Conservation (phyloP, 1,140 invertebrate species). For the Drosophila repleta region DNA sequence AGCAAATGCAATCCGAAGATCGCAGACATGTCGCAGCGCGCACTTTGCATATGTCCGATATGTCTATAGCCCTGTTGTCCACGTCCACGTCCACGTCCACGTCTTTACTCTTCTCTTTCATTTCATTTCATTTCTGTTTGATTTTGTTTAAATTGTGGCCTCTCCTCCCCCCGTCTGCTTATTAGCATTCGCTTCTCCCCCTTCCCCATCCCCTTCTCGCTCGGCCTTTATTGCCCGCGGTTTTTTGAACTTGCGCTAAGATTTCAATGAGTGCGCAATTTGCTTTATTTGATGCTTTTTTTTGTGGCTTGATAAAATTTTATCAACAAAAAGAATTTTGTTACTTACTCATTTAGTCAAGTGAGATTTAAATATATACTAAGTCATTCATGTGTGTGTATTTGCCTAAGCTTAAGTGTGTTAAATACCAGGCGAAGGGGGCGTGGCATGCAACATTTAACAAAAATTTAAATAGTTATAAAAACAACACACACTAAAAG, state of each 20-base stretch:
- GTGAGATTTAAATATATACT: not conserved
- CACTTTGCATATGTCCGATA: conserved; percentile 46
- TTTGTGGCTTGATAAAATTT: conserved; percentile 32
- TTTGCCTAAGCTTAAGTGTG: too few species aligned
- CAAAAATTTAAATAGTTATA: too few species aligned
- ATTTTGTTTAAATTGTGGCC: conserved; percentile 72
- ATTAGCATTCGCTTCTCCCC: conserved; percentile 37
- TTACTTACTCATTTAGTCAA: not conserved
- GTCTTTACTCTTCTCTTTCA: conserved; percentile 32
- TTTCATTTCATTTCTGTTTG: conserved; percentile 56
- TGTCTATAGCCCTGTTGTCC: too few species aligned
- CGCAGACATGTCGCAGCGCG: conserved; percentile 42
- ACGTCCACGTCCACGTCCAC: conserved; percentile 25
- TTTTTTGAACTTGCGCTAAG: conserved; percentile 61
- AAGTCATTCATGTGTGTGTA: too few species aligned
- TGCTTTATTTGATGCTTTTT: conserved; percentile 24
- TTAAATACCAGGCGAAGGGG: too few species aligned
- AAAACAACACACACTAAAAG: too few species aligned
- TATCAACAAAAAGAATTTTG: conserved; percentile 4
- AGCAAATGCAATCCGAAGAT: conserved; percentile 52
- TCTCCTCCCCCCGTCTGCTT: conserved; percentile 11
- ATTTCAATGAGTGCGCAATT: conserved; percentile 50
- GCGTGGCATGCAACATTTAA: too few species aligned
- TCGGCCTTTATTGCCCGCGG: conserved; percentile 34
- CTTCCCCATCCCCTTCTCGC: conserved; percentile 42